A percentile compares a stretch with the other conserved stretches of the same genome.
phyloP scores from a whole-genome alignment of 1,140 invertebrate genomes.

The Carcinoscorpius rotundicauda region DNA sequence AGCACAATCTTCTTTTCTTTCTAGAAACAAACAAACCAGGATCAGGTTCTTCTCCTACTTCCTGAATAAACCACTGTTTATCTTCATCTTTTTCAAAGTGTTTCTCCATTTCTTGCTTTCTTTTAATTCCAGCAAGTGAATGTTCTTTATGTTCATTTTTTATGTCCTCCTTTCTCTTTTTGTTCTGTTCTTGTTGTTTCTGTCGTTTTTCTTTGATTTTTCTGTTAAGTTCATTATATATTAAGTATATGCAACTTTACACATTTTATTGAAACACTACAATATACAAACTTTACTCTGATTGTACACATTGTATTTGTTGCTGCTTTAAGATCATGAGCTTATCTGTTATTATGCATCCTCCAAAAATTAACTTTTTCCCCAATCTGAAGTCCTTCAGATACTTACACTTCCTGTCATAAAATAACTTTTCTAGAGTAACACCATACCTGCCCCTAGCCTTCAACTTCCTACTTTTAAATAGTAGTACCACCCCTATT shows the following conservation, averaged over 20 bases:
- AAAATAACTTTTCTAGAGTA: too few relatives aligned
- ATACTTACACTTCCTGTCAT: too few relatives aligned
- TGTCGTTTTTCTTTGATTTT: conserved; percentile 58
- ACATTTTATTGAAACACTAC: neutral
- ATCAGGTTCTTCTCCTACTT: conserved; percentile 75
- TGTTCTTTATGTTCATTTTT: conserved; percentile 55
- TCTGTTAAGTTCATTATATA: conserved; percentile 23
- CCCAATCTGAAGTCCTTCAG: too few relatives aligned
- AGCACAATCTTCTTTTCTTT: too few relatives aligned
- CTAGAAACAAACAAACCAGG: too few relatives aligned
- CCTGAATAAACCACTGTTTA: conserved; percentile 65
- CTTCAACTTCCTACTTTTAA: too few relatives aligned
- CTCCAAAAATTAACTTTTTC: too few relatives aligned
- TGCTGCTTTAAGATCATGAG: too few relatives aligned
- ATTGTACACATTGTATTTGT: too few relatives aligned
- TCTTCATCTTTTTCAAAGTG: conserved; percentile 53
- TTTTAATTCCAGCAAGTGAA: conserved; percentile 52
- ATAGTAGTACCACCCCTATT: too few relatives aligned
- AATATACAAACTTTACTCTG: conserved; percentile 4
- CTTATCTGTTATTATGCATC: too few relatives aligned
- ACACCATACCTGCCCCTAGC: too few relatives aligned
- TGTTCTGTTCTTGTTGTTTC: conserved; percentile 59
- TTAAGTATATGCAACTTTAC: conserved; percentile 10
- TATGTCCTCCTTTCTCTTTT: conserved; percentile 49
- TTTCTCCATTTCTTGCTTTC: conserved; percentile 24